phyloP scores from a whole-genome alignment of 2,797 vertebrate genomes.

The Paramormyrops hopkinsi region DNA sequence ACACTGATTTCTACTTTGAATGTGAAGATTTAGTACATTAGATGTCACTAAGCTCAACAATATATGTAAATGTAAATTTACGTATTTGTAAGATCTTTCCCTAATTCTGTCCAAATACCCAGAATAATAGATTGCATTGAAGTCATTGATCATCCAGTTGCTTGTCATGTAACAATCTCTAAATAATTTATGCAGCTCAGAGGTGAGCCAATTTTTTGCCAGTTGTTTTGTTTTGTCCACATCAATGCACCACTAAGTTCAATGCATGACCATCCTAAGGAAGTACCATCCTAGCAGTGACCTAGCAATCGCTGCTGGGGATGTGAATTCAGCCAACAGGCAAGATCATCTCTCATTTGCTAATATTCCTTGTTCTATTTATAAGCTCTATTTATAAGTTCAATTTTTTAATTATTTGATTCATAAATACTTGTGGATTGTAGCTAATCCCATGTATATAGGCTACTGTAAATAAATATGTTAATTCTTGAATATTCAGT shows the following conservation, averaged over 20 bases:
- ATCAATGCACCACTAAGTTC: background rate
- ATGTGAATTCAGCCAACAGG: background rate
- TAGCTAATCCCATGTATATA: background rate
- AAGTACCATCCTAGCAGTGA: background rate
- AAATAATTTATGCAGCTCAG: background rate
- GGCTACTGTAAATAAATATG: background rate
- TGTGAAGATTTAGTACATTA: background rate
- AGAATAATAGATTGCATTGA: background rate
- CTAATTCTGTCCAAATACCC: no score
- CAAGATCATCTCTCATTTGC: background rate
- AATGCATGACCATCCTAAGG: background rate
- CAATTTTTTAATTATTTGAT: background rate
- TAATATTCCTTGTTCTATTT: background rate
- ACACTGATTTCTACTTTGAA: background rate
- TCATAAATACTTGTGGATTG: background rate
- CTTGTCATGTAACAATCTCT: background rate
- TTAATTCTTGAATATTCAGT: background rate
- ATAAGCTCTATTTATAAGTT: background rate
- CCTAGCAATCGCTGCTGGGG: no score
- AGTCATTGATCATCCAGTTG: no score
- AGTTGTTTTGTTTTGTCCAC: background rate
- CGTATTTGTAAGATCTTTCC: background rate
- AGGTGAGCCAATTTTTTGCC: background rate
- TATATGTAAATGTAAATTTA: background rate
- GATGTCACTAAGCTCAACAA: background rate